Conservation (phyloP, 2,797 vertebrate genomes). For the Centroberyx gerrardi region DNA sequence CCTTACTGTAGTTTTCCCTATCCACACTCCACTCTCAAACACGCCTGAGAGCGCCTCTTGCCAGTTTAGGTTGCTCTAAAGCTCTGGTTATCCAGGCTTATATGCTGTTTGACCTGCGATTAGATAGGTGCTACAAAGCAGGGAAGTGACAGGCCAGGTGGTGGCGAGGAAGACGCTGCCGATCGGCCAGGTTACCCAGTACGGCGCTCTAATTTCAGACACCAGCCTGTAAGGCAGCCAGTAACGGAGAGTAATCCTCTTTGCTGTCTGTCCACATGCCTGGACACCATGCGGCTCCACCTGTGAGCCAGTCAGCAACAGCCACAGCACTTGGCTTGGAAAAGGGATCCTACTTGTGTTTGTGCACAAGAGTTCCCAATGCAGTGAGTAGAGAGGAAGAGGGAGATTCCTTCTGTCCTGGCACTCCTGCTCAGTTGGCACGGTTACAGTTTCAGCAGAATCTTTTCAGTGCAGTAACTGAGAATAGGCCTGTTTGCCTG, state of each 20-base stretch:
- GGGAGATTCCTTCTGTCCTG: neutral
- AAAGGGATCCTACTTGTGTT: neutral
- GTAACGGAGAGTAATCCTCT: slow-evolving; percentile 73
- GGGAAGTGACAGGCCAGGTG: slow-evolving; percentile 41
- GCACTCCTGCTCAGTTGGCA: neutral
- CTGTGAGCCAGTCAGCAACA: slow-evolving; percentile 16
- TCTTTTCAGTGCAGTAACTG: neutral
- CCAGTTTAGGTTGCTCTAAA: slow-evolving; percentile 21
- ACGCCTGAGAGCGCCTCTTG: slow-evolving; percentile 11
- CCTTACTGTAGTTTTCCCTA: neutral
- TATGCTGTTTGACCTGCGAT: slow-evolving; percentile 35
- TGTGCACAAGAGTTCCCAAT: neutral
- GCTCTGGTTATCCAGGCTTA: slow-evolving; percentile 59
- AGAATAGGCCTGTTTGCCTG: neutral
- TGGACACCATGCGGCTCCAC: slow-evolving; percentile 36
- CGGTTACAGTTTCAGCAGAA: neutral
- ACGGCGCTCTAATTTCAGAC: slow-evolving; percentile 61
- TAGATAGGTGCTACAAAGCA: slow-evolving; percentile 45
- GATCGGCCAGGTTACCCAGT: slow-evolving; percentile 44
- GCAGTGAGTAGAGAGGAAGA: neutral
- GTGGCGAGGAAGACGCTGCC: slow-evolving; percentile 38
- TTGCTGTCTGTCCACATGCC: slow-evolving; percentile 55
- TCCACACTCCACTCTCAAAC: slow-evolving; percentile 26
- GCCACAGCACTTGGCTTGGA: slow-evolving; percentile 1
- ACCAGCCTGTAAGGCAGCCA: slow-evolving; percentile 33